Base-by-base conservation (phyloP, 2,888 invertebrate genomes). In the Drosophila neotestacea region DNA sequence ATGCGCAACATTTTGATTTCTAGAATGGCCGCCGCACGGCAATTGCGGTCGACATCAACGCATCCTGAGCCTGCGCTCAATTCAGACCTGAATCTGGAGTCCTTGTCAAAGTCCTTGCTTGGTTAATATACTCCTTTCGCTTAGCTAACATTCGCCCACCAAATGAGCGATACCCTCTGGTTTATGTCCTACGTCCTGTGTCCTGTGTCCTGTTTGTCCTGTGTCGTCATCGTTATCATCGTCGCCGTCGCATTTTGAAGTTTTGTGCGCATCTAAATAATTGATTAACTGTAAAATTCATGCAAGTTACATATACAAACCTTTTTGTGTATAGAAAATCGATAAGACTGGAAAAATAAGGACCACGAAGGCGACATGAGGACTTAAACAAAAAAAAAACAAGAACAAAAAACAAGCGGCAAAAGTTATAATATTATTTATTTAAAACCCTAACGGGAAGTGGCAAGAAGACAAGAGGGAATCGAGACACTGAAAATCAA, bases 211-310 rank as follows among this genome's bases (percentile, higher is more conserved):
- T 56, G 36, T 11, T 27, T 41, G 36, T 22, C 22, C n/a, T 41
- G 42, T 73, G 51, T 32, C 11, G 47, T 32, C 58, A 51, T 70
- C 11, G 47, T 32, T 54, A 51, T 70, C 63, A 63, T 36, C 71
- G 58, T 59, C 68, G 67, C 58, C 60, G 64, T 72, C 80, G 67
- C 72, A 64, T 78, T 84, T 85, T 79, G 65, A 87, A 87, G 75
- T 85, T 82, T 86, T 81, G 81, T 85, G 85, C 89, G 89, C 85
- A 89, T 81, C 87, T 85, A 89, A 85, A 85, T 86, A 80, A 86
- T 86, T 88, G 60, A 88, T 81, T 76, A 77, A 72, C 74, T 87
- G 70, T 77, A 87, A 87, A 85, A 81, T 81, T 85, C 77, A 73
- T 84, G 77, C 71, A 64, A 79, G 70, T 69, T 73, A 55, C 58